A percentile compares a stretch with the other conserved stretches of the same genome.
Conservation (phyloP, 1,140 invertebrate genomes). For the Tetragonula clypearis region DNA sequence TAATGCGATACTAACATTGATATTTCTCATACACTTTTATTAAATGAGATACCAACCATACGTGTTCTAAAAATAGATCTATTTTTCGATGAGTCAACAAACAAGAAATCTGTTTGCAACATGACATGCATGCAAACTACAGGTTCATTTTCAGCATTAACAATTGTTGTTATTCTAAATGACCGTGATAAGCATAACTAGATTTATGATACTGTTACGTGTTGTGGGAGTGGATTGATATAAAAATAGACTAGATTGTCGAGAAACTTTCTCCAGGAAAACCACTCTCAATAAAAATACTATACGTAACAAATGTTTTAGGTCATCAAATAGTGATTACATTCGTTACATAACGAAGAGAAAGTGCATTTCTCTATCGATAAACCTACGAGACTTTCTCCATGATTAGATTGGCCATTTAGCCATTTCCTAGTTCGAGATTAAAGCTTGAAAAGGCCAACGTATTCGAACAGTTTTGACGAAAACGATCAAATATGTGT, state of each 20-base stretch:
- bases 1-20: neutral
- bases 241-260: neutral
- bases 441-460: neutral
- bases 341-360: constrained; percentile 3
- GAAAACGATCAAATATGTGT: neutral
- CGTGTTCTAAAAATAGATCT: neutral
- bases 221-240: neutral
- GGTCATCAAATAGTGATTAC: constrained; percentile 10
- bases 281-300: neutral
- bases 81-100: neutral
- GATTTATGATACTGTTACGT: neutral
- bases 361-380: constrained; percentile 43
- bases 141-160: neutral
- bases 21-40: neutral
- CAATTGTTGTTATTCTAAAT: neutral
- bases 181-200: neutral
- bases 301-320: constrained; percentile 20
- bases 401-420: neutral
- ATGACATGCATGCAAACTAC: neutral
- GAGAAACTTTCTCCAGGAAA: constrained; percentile 43
- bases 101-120: neutral
- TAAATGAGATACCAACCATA: neutral
- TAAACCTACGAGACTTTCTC: constrained; percentile 16
- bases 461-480: neutral
- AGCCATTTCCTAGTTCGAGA: neutral